Conservation (phyloP, 1,140 invertebrate genomes). For the Apis mellifera region Amel_HAv3.1 CM009932.2:11976501-11977000, state of each 20-base stretch:
- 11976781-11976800: neutral
- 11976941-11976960: conserved; percentile 53
- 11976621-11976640: neutral
- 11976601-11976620: neutral
- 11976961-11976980: conserved; percentile 49
- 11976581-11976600: neutral
- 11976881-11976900: conserved; percentile 21
- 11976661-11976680: neutral
- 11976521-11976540: conserved; percentile 36
- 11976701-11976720: conserved; percentile 27
- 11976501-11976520: conserved; percentile 38
- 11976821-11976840: neutral
- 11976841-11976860: conserved; percentile 33
- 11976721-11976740: conserved; percentile 22
- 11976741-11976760: conserved; percentile 39
- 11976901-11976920: neutral
- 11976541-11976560: conserved; percentile 34
- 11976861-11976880: neutral
- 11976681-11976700: conserved; percentile 18
- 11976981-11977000: conserved; percentile 50
- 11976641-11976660: neutral
- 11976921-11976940: conserved; percentile 52
- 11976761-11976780: conserved; percentile 28
- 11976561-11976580: conserved; percentile 20
- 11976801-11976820: conserved; percentile 4